Evolutionary conservation across 2,113 vertebrate genomes (phyloP).

Genomic region (Vicugna pacos): DNA sequence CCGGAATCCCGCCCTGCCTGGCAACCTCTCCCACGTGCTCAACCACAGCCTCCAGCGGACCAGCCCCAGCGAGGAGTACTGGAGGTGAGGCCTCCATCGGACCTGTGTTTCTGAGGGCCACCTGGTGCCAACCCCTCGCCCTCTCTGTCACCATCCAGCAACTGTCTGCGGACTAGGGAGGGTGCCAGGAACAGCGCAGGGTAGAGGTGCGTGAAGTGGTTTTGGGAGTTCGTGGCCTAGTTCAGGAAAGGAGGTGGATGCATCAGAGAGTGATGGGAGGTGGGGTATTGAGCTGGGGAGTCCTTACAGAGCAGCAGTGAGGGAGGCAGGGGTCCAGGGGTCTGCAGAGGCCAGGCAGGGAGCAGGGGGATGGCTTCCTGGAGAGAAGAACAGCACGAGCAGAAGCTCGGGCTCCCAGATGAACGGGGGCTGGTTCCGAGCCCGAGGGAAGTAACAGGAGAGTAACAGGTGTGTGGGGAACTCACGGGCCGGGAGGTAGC

Average conservation of each 20-base stretch:
- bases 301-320: background rate
- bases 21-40: slow-evolving; percentile 88
- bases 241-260: background rate
- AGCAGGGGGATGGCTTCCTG: rapidly evolving
- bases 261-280: background rate
- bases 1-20: slow-evolving; percentile 78
- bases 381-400: background rate
- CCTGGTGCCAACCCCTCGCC: background rate
- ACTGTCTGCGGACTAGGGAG: too few relatives aligned
- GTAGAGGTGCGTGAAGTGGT: background rate
- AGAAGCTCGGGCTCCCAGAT: background rate
- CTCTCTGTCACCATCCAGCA: background rate
- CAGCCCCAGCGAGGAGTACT: slow-evolving; percentile 99
- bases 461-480: background rate
- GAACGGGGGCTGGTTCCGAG: background rate
- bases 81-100: slow-evolving; percentile 89
- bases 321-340: background rate
- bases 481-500: too few relatives aligned
- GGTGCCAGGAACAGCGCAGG: background rate
- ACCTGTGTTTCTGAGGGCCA: background rate
- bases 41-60: slow-evolving; percentile 95
- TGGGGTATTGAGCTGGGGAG: background rate
- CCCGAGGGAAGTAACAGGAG: background rate
- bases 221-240: background rate
- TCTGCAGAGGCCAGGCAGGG: background rate